Evolutionary conservation across 2,888 invertebrate species (phyloP).

Genomic region (Chalcis sispes): DNA sequence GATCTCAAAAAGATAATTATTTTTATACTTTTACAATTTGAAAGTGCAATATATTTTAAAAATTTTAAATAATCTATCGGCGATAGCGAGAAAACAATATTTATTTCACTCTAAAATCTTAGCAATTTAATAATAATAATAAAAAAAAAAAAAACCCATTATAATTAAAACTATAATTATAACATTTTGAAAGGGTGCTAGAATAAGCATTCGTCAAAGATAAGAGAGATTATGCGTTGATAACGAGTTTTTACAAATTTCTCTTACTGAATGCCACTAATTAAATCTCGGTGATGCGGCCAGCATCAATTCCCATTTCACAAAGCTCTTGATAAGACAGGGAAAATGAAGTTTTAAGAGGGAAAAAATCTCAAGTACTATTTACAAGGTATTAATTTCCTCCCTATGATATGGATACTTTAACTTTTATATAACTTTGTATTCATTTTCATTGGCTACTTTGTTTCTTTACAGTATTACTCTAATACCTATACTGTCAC

Average conservation of each 20-base stretch:
- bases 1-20: too few relatives aligned
- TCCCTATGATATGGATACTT: slow-evolving; percentile 6
- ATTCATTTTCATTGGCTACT: neutral
- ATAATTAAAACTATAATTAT: slow-evolving; percentile 12
- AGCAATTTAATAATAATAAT: too few relatives aligned
- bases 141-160: neutral
- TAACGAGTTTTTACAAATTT: slow-evolving; percentile 59
- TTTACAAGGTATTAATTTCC: slow-evolving; percentile 33
- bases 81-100: too few relatives aligned
- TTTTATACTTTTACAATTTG: too few relatives aligned
- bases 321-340: slow-evolving; percentile 13
- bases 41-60: too few relatives aligned
- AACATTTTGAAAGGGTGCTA: slow-evolving; percentile 2
- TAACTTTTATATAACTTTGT: neutral
- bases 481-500: neutral
- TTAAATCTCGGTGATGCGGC: slow-evolving; percentile 67
- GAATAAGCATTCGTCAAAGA: slow-evolving; percentile 11
- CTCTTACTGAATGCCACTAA: slow-evolving; percentile 70
- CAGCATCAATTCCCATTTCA: slow-evolving; percentile 8
- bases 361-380: slow-evolving; percentile 9
- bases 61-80: too few relatives aligned
- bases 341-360: slow-evolving; percentile 7
- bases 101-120: too few relatives aligned
- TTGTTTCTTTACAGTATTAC: neutral
- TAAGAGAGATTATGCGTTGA: slow-evolving; percentile 8